Evolutionary conservation across 2,888 invertebrate species (phyloP), one percentile per base, ranked within the genome.

Genomic region (Chymomyza fuscimana): DNA sequence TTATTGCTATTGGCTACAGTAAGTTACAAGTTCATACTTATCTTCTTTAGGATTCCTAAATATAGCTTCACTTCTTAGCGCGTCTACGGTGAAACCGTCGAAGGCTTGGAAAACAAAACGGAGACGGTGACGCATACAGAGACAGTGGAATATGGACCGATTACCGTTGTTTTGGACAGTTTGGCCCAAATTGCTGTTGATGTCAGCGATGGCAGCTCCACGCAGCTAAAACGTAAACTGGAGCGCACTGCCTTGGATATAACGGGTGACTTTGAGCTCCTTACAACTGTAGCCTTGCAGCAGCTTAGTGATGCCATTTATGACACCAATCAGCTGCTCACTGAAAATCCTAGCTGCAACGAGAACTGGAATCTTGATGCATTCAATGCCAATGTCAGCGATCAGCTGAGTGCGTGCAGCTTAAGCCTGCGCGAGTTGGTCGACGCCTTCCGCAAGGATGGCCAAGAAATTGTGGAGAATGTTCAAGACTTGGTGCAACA

Each of bases 91-190:
- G 59, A 76, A 19, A 63, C 29, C 0, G 19, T 29, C 3, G 50
- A 63, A 22, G 25, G 4, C 0, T n/a, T 32, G 4, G 50, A 51
- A 25, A 50, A 19, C 12, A 19, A 22, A 25, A n/a, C 50, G 5
- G 63, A 69, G 7, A 72, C 54, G 12, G n/a, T 52, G 3, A 69
- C 69, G 4, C 71, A 73, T 52, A 69, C 77, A 1, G 79, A 85
- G 46, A 75, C 86, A 6, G 73, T 70, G n/a, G 73, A 80, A 46
- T 80, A 80, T 69, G 89, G 81, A 29, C 82, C 88, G 2, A 74
- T 89, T 9, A 72, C 75, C 12, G 76, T 80, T 69, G 78, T 87
- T 15, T 67, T 90, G 50, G 76, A 90, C 54, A 81, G 82, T 46
- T 74, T 90, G 0, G 79, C 80, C 9, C 59, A 75, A n/a, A 73